These are phyloP conservation scores for Drosophila tropicalis DNA, from an alignment of 1,140 invertebrate species.

Conservation along the genomic window DNA sequence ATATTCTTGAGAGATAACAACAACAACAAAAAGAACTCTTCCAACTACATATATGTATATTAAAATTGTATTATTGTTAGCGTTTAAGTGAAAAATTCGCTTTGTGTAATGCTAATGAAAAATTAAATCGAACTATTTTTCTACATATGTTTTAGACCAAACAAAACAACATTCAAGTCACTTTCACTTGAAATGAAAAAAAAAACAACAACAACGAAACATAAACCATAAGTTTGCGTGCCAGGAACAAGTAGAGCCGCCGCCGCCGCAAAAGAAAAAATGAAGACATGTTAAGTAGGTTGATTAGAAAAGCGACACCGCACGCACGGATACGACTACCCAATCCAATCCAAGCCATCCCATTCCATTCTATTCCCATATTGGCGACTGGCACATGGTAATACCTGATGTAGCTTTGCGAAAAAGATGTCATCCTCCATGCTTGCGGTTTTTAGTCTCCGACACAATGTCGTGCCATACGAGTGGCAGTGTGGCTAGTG, in stretches of 20 bases:
- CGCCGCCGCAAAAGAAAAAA: conserved; percentile 24
- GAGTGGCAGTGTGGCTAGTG: conserved; percentile 28
- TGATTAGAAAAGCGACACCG: conserved; percentile 66
- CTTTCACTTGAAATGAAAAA: conserved; percentile 14
- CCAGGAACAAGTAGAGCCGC: conserved; percentile 19
- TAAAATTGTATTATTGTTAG: conserved; percentile 10
- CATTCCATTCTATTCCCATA: background rate
- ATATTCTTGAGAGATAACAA: background rate
- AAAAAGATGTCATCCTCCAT: conserved; percentile 15
- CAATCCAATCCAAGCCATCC: background rate
- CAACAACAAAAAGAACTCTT: conserved; percentile 14
- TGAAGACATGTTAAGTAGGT: conserved; percentile 64
- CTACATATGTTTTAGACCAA: conserved; percentile 42
- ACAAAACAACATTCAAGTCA: background rate
- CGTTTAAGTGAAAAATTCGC: conserved; percentile 29
- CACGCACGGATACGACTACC: conserved; percentile 33
- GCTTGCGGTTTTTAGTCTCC: conserved; percentile 33
- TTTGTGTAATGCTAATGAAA: conserved; percentile 41
- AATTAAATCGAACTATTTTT: conserved; percentile 57
- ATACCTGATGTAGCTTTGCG: conserved; percentile 34
- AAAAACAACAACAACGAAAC: background rate
- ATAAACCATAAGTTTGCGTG: conserved; percentile 55
- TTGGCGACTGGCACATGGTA: conserved; percentile 48
- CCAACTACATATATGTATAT: background rate
- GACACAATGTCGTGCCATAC: conserved; percentile 53